Conservation (phyloP, 1,140 invertebrate species). For the Rhagoletis pomonella region DNA sequence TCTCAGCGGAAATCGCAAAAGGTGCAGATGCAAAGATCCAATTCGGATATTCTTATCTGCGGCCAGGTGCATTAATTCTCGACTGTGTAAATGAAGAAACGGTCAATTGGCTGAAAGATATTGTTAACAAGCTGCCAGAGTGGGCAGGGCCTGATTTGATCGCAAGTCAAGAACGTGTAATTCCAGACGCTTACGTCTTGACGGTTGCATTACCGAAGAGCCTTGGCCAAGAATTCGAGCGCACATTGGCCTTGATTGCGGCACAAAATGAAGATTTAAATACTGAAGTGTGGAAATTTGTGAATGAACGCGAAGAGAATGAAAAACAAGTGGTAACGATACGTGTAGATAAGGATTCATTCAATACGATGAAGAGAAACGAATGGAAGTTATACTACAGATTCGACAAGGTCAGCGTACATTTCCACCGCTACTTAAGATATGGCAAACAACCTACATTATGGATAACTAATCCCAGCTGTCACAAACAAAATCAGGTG, state of each 20-base stretch:
- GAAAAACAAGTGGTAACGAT: slow-evolving; percentile 22
- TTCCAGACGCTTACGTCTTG: slow-evolving; percentile 22
- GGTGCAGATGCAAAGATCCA: neutral
- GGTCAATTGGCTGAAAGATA: slow-evolving; percentile 34
- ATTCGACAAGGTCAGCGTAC: slow-evolving; percentile 3
- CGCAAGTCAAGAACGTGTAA: slow-evolving; percentile 24
- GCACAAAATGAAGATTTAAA: slow-evolving; percentile 40
- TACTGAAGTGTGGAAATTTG: slow-evolving; percentile 27
- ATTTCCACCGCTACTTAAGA: slow-evolving; percentile 39
- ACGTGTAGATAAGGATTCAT: slow-evolving; percentile 39
- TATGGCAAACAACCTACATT: slow-evolving; percentile 18
- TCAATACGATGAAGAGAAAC: slow-evolving; percentile 3
- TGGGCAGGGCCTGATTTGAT: slow-evolving; percentile 2
- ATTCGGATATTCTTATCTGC: neutral
- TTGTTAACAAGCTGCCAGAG: neutral
- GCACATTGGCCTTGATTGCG: slow-evolving; percentile 25
- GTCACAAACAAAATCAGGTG: slow-evolving; percentile 41
- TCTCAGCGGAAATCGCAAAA: neutral
- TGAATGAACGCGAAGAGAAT: slow-evolving; percentile 41
- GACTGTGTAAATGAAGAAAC: slow-evolving; percentile 33
- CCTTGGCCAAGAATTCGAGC: slow-evolving; percentile 28
- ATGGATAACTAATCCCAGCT: slow-evolving; percentile 39
- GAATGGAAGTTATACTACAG: slow-evolving; percentile 20
- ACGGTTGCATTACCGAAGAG: slow-evolving; percentile 13
- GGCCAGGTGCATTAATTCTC: neutral